phyloP scores from a whole-genome alignment of 2,888 invertebrate species.

The Drosophila austrosaltans region DNA sequence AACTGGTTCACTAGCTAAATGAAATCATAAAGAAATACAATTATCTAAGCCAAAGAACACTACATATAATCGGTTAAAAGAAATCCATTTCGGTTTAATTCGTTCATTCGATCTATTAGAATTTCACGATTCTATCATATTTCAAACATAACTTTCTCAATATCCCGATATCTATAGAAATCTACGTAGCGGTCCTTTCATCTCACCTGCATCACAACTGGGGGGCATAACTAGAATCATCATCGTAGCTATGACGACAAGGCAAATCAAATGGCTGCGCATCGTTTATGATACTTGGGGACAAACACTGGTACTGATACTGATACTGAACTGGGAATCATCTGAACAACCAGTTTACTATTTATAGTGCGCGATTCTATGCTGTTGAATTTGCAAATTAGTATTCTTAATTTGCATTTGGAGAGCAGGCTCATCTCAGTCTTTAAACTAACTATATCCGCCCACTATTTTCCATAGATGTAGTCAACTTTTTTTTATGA shows the following conservation, averaged over 20 bases:
- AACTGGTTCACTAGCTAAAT: constrained; percentile 69
- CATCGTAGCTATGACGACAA: constrained; percentile 23
- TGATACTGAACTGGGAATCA: constrained; percentile 32
- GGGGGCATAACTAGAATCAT: constrained; percentile 29
- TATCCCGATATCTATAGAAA: too few species aligned
- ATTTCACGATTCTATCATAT: too few species aligned
- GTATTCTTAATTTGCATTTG: constrained; percentile 41
- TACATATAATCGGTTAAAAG: too few species aligned
- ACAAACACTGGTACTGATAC: neutral
- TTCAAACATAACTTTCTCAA: too few species aligned
- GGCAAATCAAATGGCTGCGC: constrained; percentile 36
- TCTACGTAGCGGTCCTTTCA: too few species aligned
- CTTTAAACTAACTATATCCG: constrained; percentile 6
- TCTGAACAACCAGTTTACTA: constrained; percentile 60
- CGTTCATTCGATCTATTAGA: too few species aligned
- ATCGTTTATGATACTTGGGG: constrained; percentile 44
- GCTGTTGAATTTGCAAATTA: constrained; percentile 30
- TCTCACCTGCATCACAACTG: constrained; percentile 29
- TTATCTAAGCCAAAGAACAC: too few species aligned
- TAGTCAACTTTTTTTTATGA: neutral
- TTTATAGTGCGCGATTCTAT: constrained; percentile 47
- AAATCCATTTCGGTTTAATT: too few species aligned
- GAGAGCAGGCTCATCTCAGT: neutral
- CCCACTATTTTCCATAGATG: neutral
- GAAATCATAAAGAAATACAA: neutral